These are phyloP conservation scores for Enhydra lutris DNA, from an alignment of 2,113 vertebrate species.

Conservation along the genomic window DNA sequence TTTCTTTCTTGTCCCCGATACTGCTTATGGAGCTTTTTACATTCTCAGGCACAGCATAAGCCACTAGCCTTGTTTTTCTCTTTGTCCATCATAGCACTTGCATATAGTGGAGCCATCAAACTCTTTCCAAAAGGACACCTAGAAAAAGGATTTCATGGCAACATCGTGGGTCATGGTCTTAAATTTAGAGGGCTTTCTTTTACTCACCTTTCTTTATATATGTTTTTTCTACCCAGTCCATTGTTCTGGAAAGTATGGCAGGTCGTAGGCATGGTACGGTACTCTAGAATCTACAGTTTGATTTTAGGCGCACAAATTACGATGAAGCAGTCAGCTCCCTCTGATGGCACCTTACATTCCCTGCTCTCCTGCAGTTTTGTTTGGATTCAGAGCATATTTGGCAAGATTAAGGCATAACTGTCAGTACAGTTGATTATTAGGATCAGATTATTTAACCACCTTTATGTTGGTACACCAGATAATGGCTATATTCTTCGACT, in stretches of 20 bases:
- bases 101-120: neutral
- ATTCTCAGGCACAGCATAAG: neutral
- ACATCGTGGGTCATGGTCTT: neutral
- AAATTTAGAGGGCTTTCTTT: neutral
- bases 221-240: neutral
- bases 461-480: neutral
- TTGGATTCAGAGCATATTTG: neutral
- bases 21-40: neutral
- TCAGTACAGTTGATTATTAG: neutral
- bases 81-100: neutral
- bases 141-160: neutral
- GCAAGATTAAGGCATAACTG: neutral
- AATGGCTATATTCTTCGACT: neutral
- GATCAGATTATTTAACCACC: neutral
- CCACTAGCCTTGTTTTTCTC: neutral
- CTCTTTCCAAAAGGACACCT: neutral
- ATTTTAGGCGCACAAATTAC: neutral
- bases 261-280: neutral
- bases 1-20: neutral
- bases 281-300: neutral
- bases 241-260: neutral
- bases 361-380: neutral
- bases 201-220: neutral
- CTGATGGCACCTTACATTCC: neutral
- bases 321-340: neutral